Evolutionary conservation across 2,888 invertebrate species (phyloP).

Genomic region (Cerastis leucographa): DNA sequence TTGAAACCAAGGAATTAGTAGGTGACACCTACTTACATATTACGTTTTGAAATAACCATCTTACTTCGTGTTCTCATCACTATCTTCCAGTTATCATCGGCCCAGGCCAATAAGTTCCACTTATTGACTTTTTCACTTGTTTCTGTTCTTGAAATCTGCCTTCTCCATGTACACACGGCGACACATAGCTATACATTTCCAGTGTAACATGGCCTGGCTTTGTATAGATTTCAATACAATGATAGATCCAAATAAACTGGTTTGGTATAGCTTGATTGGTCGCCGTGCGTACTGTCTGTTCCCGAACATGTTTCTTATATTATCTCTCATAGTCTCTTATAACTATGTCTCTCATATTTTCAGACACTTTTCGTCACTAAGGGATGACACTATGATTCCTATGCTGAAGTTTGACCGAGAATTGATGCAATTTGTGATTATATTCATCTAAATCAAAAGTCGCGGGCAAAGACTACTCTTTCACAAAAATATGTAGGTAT

Average conservation of each 20-base stretch:
- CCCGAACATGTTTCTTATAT: neutral
- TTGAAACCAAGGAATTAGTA: neutral
- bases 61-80: neutral
- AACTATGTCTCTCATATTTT: neutral
- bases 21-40: neutral
- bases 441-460: neutral
- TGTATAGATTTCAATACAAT: too few species aligned
- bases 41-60: neutral
- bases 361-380: neutral
- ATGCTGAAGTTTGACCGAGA: neutral
- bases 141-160: neutral
- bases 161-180: too few species aligned
- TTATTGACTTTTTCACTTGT: neutral
- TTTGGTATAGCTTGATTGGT: too few species aligned
- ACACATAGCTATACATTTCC: too few species aligned
- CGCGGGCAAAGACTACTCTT: neutral
- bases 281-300: neutral
- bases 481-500: neutral
- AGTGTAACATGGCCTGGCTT: too few species aligned
- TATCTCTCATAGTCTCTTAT: too few species aligned
- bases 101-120: neutral
- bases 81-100: neutral
- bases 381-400: neutral
- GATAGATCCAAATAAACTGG: too few species aligned
- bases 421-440: neutral